A percentile compares a stretch with the other conserved stretches of the same genome.
phyloP scores from a whole-genome alignment of 1,140 invertebrate species.

The Drosophila azteca region DNA sequence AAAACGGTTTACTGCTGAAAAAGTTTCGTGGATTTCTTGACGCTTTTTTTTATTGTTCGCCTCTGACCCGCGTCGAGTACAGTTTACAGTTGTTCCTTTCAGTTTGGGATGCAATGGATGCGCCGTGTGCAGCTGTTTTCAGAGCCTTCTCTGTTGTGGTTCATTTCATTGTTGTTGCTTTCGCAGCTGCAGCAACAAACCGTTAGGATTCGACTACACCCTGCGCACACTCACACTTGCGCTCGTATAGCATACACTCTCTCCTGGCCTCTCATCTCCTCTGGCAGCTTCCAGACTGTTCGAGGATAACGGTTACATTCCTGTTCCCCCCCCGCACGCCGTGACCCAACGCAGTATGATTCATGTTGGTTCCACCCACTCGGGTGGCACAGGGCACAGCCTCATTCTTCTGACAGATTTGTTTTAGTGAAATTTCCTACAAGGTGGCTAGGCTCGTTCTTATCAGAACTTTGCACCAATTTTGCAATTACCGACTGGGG shows the following conservation, averaged over 20 bases:
- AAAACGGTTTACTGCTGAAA: neutral
- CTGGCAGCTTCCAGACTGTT: conserved; percentile 45
- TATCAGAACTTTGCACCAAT: no score
- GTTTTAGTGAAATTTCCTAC: no score
- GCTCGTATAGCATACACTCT: neutral
- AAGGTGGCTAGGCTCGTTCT: no score
- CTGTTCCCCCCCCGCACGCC: no score
- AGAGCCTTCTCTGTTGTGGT: conserved; percentile 53
- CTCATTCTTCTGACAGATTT: no score
- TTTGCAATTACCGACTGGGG: no score
- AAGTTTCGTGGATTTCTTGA: neutral
- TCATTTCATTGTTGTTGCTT: conserved; percentile 55
- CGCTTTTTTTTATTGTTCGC: neutral
- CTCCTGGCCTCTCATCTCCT: conserved; percentile 16
- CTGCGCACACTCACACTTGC: conserved; percentile 26
- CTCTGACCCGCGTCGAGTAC: neutral
- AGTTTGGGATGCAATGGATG: conserved; percentile 53
- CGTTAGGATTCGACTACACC: conserved; percentile 8
- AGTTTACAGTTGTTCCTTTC: conserved; percentile 62
- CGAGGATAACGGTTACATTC: no score
- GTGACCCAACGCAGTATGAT: neutral
- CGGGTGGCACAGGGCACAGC: no score
- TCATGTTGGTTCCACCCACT: conserved; percentile 9
- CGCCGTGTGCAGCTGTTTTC: conserved; percentile 69
- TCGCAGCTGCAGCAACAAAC: conserved; percentile 56